Evolutionary conservation across 1,140 invertebrate genomes (phyloP).

Genomic region (Papilio polyxenes): DNA sequence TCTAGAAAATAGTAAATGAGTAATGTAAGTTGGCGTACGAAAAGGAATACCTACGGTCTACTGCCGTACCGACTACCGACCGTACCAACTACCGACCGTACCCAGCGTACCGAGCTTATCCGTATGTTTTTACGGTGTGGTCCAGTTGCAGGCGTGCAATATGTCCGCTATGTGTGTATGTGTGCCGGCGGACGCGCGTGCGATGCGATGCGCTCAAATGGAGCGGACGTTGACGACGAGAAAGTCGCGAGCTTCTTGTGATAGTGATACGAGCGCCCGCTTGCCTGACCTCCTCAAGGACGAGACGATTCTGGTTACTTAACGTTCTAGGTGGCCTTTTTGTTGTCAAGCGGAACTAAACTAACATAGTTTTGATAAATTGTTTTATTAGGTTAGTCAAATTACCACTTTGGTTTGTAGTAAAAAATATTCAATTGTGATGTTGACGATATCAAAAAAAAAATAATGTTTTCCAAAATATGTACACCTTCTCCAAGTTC

Average conservation of each 20-base stretch:
- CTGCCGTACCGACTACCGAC: not conserved
- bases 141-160: constrained; percentile 73
- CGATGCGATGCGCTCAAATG: constrained; percentile 65
- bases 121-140: constrained; percentile 72
- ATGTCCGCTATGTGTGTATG: constrained; percentile 77
- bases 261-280: constrained; percentile 33
- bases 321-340: constrained; percentile 67
- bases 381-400: not conserved
- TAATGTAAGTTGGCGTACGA: too few relatives aligned
- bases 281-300: constrained; percentile 70
- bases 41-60: too few relatives aligned
- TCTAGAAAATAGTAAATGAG: too few relatives aligned
- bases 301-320: constrained; percentile 71
- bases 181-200: constrained; percentile 72
- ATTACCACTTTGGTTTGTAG: not conserved
- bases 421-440: too few relatives aligned
- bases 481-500: too few relatives aligned
- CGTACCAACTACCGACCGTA: constrained; percentile 39
- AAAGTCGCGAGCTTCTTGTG: constrained; percentile 47
- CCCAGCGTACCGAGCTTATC: constrained; percentile 53
- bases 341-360: constrained; percentile 60
- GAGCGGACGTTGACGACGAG: constrained; percentile 65
- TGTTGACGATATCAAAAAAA: too few relatives aligned
- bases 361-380: constrained; percentile 35
- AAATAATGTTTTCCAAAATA: too few relatives aligned